Conservation (phyloP, 2,888 invertebrate species). For the Pollenia amentaria region DNA sequence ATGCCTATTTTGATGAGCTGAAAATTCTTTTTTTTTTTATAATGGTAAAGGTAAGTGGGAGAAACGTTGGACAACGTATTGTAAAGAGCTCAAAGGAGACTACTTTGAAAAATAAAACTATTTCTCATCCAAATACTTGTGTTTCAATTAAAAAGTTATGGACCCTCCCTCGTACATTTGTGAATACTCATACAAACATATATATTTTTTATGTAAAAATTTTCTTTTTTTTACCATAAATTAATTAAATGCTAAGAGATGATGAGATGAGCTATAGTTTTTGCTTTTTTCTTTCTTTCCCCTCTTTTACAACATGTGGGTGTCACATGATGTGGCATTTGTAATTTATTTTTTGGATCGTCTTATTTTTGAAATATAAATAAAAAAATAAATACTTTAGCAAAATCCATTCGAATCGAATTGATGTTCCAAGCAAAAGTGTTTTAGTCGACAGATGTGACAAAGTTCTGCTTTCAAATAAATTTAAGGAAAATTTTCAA, state of each 20-base stretch:
- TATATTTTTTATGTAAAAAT: background rate
- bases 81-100: too few relatives aligned
- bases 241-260: background rate
- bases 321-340: slow-evolving; percentile 31
- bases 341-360: background rate
- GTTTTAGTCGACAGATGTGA: slow-evolving; percentile 55
- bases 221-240: background rate
- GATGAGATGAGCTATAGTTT: too few relatives aligned
- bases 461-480: slow-evolving; percentile 11
- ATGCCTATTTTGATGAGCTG: too few relatives aligned
- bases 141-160: too few relatives aligned
- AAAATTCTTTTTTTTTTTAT: too few relatives aligned
- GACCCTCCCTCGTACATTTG: background rate
- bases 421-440: background rate
- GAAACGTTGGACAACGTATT: too few relatives aligned
- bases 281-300: slow-evolving; percentile 2
- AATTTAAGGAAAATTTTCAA: slow-evolving; percentile 1
- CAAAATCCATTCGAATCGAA: background rate
- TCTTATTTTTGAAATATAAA: too few relatives aligned
- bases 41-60: too few relatives aligned
- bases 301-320: slow-evolving; percentile 23
- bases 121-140: too few relatives aligned
- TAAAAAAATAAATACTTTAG: too few relatives aligned
- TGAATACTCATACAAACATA: background rate
- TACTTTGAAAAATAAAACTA: too few relatives aligned